These are phyloP conservation scores for Varanus komodoensis DNA, from an alignment of 2,113 vertebrate species.

Conservation along the genomic window DNA sequence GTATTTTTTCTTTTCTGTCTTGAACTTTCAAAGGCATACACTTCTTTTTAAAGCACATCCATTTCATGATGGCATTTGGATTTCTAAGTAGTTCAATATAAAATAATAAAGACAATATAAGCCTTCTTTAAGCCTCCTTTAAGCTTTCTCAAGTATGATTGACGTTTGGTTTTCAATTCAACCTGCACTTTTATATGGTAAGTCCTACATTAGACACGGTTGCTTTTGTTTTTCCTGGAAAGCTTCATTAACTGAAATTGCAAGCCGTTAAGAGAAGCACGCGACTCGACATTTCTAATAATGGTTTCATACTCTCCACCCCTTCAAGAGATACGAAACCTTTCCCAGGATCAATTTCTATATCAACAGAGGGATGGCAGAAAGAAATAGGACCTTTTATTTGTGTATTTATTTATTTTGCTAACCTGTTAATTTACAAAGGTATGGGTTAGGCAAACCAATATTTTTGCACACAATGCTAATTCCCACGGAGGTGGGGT, in stretches of 20 bases:
- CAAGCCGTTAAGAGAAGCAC: neutral
- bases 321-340: neutral
- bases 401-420: neutral
- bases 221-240: slow-evolving; percentile 31
- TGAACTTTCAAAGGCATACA: slow-evolving; percentile 36
- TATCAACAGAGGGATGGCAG: neutral
- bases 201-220: slow-evolving; percentile 45
- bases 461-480: neutral
- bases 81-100: slow-evolving; percentile 69
- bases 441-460: neutral
- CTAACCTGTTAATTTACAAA: neutral
- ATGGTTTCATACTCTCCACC: neutral
- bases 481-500: too few relatives aligned
- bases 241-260: slow-evolving; percentile 43
- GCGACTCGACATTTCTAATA: slow-evolving; percentile 18
- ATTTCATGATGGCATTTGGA: slow-evolving; percentile 64
- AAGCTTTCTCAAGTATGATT: slow-evolving; percentile 66
- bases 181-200: slow-evolving; percentile 50
- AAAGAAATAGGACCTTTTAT: neutral
- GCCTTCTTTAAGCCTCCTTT: slow-evolving; percentile 69
- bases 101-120: slow-evolving; percentile 68
- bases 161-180: slow-evolving; percentile 61
- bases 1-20: slow-evolving; percentile 49
- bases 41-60: slow-evolving; percentile 52
- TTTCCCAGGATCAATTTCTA: neutral